phyloP scores from a whole-genome alignment of 2,888 invertebrate genomes.

The Neocrepidodera transversa region DNA sequence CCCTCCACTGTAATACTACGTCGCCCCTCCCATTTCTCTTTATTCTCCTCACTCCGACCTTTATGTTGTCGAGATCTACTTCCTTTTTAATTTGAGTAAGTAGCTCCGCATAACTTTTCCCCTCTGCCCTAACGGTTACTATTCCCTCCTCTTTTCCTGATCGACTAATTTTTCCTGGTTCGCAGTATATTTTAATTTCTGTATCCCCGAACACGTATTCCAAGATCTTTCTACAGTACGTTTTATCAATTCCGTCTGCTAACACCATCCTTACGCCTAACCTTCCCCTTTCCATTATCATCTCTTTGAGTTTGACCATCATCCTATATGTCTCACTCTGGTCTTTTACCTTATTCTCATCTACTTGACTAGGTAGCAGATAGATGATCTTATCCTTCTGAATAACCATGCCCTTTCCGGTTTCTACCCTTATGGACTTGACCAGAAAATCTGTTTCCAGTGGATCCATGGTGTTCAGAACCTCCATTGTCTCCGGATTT shows the following conservation, averaged over 20 bases:
- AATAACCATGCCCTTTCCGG: background rate
- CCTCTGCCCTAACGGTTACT: background rate
- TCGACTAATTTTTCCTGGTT: background rate
- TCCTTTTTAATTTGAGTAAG: background rate
- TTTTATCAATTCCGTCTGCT: background rate
- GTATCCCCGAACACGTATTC: background rate
- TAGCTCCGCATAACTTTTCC: background rate
- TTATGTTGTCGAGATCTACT: background rate
- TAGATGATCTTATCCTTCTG: background rate
- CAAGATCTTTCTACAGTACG: background rate
- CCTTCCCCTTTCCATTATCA: background rate
- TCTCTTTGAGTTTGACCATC: background rate
- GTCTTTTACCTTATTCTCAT: background rate
- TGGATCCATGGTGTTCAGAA: background rate
- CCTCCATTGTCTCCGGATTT: background rate
- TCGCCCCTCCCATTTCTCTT: constrained; percentile 1
- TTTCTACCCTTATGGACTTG: background rate
- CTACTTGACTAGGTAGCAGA: background rate
- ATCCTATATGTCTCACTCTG: background rate
- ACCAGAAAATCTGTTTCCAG: background rate
- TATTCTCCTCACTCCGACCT: background rate
- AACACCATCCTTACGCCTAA: background rate
- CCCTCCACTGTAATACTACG: background rate
- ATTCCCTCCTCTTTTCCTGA: background rate
- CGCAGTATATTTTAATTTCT: background rate